Evolutionary conservation across 2,888 invertebrate species (phyloP).

Genomic region (Cantharis rufa): DNA sequence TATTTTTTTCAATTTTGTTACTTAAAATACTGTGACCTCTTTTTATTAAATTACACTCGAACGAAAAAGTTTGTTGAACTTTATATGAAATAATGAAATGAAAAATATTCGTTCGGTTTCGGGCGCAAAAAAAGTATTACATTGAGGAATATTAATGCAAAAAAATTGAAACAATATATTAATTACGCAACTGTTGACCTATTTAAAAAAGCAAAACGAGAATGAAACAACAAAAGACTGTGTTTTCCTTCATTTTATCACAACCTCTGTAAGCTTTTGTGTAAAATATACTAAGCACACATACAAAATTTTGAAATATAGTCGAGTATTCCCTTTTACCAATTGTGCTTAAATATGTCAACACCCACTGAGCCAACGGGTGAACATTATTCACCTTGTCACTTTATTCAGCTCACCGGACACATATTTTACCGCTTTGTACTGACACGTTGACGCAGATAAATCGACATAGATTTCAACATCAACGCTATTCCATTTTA

Average conservation of each 20-base stretch:
- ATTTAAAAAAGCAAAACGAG: neutral
- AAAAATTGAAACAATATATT: neutral
- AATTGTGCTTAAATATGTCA: conserved; percentile 30
- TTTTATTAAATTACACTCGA: neutral
- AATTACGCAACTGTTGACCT: neutral
- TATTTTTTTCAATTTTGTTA: neutral
- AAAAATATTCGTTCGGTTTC: neutral
- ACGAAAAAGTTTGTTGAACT: neutral
- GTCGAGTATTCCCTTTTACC: conserved; percentile 19
- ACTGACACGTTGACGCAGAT: conserved; percentile 31
- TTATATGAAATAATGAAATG: neutral
- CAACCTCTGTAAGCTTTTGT: conserved; percentile 5
- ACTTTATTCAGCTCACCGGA: conserved; percentile 32
- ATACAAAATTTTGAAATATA: conserved; percentile 23
- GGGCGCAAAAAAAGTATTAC: neutral
- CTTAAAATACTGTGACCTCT: neutral
- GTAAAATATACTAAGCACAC: conserved; percentile 11
- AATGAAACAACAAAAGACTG: neutral
- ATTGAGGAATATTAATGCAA: neutral
- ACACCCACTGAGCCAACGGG: conserved; percentile 29
- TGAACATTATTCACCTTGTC: conserved; percentile 32
- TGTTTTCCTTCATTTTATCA: neutral
- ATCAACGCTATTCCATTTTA: conserved; percentile 31
- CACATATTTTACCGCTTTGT: conserved; percentile 32
- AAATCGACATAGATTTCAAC: conserved; percentile 32